Evolutionary conservation across 2,888 invertebrate genomes (phyloP).

Genomic region (Gymnocheta viridis): DNA sequence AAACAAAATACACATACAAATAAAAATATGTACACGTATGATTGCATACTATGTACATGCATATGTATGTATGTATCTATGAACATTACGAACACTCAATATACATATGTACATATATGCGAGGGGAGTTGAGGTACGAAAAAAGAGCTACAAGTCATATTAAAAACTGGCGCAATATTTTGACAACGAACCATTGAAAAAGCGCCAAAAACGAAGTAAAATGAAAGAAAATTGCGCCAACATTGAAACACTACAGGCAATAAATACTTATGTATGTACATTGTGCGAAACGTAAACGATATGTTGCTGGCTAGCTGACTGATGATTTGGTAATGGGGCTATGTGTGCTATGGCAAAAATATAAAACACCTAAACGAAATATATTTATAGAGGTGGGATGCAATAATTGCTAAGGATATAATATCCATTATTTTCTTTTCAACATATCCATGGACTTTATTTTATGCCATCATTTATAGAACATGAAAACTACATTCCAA

Average conservation of each 20-base stretch:
- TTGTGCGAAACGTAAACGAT: constrained; percentile 10
- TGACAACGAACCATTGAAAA: constrained; percentile 57
- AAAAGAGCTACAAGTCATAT: constrained; percentile 17
- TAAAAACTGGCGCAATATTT: constrained; percentile 62
- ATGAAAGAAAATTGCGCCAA: constrained; percentile 67
- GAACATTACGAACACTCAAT: no score
- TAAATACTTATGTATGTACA: no score
- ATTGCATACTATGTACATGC: not conserved
- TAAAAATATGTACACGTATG: not conserved
- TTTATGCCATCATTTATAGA: no score
- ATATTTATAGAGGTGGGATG: no score
- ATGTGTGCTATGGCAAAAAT: constrained; percentile 20
- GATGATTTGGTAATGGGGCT: constrained; percentile 36
- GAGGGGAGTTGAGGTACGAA: constrained; percentile 7
- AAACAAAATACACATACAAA: not conserved
- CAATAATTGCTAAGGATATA: no score
- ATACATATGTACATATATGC: not conserved
- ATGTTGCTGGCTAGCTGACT: constrained; percentile 7
- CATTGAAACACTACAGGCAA: constrained; percentile 31
- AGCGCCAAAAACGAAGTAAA: constrained; percentile 67
- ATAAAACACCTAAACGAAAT: constrained; percentile 2
- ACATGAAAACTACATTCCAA: not conserved
- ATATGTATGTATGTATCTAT: not conserved
- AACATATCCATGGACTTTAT: no score
- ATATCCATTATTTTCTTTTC: no score